A percentile compares a stretch with the other conserved stretches of the same genome.
Evolutionary conservation across 2,113 vertebrate species (phyloP).

Genomic region (Fregata magnificens): DNA sequence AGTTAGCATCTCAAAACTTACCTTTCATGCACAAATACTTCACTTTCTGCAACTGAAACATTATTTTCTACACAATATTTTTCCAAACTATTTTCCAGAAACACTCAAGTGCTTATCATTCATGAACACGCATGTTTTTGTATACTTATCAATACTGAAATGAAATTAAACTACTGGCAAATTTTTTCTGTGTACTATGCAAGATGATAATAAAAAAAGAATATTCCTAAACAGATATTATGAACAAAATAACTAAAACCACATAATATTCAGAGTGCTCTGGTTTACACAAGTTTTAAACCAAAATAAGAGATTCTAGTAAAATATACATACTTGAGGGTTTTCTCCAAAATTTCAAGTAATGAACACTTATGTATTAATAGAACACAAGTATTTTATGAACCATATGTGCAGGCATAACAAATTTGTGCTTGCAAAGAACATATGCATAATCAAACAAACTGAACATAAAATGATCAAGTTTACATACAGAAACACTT

Average conservation of each 20-base stretch:
- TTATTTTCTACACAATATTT: not conserved
- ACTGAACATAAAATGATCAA: not conserved
- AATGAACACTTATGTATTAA: not conserved
- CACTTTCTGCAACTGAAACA: not conserved
- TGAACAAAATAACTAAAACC: not conserved
- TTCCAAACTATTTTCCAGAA: slow-evolving; percentile 21
- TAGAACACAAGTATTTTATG: not conserved
- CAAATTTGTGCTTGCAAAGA: not conserved
- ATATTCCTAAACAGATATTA: not conserved
- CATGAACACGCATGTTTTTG: not conserved
- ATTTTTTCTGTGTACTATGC: not conserved
- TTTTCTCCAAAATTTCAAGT: not conserved
- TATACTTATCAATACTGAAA: not conserved
- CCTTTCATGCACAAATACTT: not conserved
- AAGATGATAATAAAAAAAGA: not conserved
- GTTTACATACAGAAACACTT: not conserved
- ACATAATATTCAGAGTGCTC: not conserved
- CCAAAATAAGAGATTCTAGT: not conserved
- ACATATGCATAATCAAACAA: not conserved
- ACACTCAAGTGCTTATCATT: not conserved
- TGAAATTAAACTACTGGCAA: not conserved
- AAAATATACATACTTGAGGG: not conserved
- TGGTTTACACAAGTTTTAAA: not conserved
- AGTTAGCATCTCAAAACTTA: not conserved
- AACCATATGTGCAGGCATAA: not conserved